phyloP scores from a whole-genome alignment of 2,888 invertebrate genomes.

The Galerucella calmariensis region DNA sequence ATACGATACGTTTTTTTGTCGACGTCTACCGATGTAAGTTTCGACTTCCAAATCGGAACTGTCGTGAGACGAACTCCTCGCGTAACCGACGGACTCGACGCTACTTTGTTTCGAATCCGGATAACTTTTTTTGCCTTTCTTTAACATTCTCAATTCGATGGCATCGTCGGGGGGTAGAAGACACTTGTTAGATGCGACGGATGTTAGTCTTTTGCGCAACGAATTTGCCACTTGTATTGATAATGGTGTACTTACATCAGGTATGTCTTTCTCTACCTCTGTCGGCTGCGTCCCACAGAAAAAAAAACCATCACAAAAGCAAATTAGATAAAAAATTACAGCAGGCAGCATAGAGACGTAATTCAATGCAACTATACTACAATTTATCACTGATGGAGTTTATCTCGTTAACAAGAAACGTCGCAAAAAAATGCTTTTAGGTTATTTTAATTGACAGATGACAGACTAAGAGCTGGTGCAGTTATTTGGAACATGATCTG shows the following conservation, averaged over 20 bases:
- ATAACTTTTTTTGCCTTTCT: constrained; percentile 40
- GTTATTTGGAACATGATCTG: too few species aligned
- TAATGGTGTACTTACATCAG: constrained; percentile 65
- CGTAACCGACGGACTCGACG: constrained; percentile 56
- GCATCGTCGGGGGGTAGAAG: constrained; percentile 46
- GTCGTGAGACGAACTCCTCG: constrained; percentile 55
- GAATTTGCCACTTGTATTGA: constrained; percentile 53
- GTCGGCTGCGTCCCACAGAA: constrained; percentile 61
- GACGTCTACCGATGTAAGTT: constrained; percentile 46
- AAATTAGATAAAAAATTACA: constrained; percentile 42
- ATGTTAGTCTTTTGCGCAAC: constrained; percentile 53
- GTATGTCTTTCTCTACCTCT: constrained; percentile 59
- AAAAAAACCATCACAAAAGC: constrained; percentile 50
- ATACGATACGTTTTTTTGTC: constrained; percentile 54
- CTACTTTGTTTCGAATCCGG: constrained; percentile 53
- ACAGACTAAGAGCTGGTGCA: too few species aligned
- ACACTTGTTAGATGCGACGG: constrained; percentile 31
- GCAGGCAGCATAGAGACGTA: background rate
- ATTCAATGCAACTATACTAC: background rate
- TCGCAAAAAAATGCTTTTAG: too few species aligned
- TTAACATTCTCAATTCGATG: constrained; percentile 51
- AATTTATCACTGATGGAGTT: constrained; percentile 1
- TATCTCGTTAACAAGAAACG: background rate
- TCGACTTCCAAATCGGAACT: constrained; percentile 61
- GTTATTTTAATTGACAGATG: too few species aligned